Conservation (phyloP, 2,888 invertebrate species). For the Nebria brevicollis region DNA sequence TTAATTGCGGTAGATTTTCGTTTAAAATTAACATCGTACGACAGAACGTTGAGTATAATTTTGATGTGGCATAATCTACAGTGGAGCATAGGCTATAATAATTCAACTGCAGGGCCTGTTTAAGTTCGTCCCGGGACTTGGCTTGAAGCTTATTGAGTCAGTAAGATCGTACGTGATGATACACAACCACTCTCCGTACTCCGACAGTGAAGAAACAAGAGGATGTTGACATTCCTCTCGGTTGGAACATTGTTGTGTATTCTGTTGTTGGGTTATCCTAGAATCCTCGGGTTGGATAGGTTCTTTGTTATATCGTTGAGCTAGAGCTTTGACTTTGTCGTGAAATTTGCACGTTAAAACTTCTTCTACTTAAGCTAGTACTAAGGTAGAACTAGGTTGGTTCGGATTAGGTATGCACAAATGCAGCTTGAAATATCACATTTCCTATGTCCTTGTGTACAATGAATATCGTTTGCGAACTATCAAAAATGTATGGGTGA, state of each 20-base stretch:
- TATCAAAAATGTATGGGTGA: conserved; percentile 20
- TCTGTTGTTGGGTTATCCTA: background rate
- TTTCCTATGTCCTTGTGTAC: background rate
- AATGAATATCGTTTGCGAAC: conserved; percentile 20
- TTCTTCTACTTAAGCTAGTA: background rate
- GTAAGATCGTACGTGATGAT: conserved; percentile 54
- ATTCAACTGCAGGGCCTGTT: conserved; percentile 47
- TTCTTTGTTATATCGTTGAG: background rate
- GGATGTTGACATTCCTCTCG: conserved; percentile 9
- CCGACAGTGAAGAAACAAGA: background rate
- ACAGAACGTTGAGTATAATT: conserved; percentile 44
- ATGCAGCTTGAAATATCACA: background rate
- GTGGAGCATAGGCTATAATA: conserved; percentile 46
- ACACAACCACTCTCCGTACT: conserved; percentile 33
- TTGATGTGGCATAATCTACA: conserved; percentile 49
- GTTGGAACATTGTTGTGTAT: conserved; percentile 18
- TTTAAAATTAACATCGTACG: conserved; percentile 28
- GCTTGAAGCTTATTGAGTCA: conserved; percentile 51
- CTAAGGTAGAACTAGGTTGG: no score
- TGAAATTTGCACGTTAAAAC: background rate
- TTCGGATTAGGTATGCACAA: no score
- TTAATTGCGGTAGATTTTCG: conserved; percentile 7
- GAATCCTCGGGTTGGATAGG: background rate
- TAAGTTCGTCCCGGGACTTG: conserved; percentile 48
- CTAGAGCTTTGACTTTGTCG: conserved; percentile 11